Percentiles rank a stretch among this genome's conserved stretches.
Evolutionary conservation across 2,113 vertebrate genomes (phyloP).

Genomic region (Phasianus colchicus): DNA sequence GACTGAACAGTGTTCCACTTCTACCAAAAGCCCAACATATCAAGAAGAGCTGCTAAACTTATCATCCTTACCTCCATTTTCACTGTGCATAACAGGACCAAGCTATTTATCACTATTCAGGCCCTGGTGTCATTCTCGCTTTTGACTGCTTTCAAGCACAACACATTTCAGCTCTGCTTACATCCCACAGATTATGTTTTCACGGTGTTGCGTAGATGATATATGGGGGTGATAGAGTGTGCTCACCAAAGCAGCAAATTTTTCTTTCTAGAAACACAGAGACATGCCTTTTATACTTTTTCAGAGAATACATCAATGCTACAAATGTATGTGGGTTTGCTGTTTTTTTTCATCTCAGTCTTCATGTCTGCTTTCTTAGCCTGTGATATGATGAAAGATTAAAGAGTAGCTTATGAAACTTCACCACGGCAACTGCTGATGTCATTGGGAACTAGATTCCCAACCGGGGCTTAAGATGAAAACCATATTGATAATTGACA

Average conservation of each 20-base stretch:
- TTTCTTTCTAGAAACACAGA: neutral
- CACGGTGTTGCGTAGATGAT: neutral
- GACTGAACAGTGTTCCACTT: neutral
- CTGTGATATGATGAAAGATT: conserved; percentile 56
- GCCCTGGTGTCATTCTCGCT: neutral
- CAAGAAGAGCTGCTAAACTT: neutral
- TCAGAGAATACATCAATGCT: neutral
- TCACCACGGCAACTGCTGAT: conserved; percentile 67
- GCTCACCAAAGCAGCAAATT: neutral
- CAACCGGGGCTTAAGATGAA: neutral
- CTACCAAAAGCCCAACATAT: neutral
- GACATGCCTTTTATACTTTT: neutral
- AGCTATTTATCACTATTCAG: neutral
- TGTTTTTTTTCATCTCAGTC: neutral
- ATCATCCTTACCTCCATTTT: neutral
- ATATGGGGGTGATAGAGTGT: neutral
- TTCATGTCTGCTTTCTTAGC: conserved; percentile 18
- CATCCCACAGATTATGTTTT: neutral
- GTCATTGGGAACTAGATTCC: conserved; percentile 39
- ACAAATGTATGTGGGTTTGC: neutral
- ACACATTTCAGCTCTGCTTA: neutral
- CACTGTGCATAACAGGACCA: neutral
- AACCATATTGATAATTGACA: conserved; percentile 35
- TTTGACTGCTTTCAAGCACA: neutral
- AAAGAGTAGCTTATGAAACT: conserved; percentile 41